Conservation (phyloP, 2,797 vertebrate genomes). For the Scyliorhinus canicula region DNA sequence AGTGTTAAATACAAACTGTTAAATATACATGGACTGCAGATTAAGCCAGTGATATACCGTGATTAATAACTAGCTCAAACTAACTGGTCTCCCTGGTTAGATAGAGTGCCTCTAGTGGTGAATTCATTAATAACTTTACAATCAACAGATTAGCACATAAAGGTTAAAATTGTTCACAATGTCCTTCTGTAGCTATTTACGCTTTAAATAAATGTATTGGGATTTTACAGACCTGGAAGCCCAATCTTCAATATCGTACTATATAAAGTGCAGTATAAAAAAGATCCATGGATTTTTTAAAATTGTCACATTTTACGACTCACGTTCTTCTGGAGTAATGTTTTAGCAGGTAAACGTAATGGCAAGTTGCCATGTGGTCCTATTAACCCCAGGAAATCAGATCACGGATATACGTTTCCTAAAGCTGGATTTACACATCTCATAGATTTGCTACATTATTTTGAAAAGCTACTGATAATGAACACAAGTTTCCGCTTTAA, state of each 20-base stretch:
- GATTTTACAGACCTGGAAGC: not conserved
- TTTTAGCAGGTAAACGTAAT: not conserved
- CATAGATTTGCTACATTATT: not conserved
- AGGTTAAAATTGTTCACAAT: not conserved
- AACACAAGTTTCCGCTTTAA: not conserved
- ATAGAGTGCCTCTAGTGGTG: not conserved
- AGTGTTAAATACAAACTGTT: not conserved
- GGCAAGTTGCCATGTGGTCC: not conserved
- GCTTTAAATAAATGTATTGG: too few species aligned
- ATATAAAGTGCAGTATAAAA: not conserved
- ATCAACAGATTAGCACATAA: not conserved
- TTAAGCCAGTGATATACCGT: not conserved
- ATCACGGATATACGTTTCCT: not conserved
- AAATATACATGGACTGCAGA: not conserved
- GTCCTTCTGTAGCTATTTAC: not conserved
- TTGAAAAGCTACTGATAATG: not conserved
- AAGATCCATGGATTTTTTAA: not conserved
- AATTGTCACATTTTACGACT: not conserved
- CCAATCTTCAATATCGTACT: too few species aligned
- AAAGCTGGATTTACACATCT: not conserved
- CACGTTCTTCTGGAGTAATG: not conserved
- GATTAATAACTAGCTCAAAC: not conserved
- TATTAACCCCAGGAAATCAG: constrained; percentile 2
- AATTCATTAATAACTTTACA: not conserved
- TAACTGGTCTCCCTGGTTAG: not conserved